Conservation (phyloP, 1,140 invertebrate genomes). For the Mycetomoellerius zeteki region DNA sequence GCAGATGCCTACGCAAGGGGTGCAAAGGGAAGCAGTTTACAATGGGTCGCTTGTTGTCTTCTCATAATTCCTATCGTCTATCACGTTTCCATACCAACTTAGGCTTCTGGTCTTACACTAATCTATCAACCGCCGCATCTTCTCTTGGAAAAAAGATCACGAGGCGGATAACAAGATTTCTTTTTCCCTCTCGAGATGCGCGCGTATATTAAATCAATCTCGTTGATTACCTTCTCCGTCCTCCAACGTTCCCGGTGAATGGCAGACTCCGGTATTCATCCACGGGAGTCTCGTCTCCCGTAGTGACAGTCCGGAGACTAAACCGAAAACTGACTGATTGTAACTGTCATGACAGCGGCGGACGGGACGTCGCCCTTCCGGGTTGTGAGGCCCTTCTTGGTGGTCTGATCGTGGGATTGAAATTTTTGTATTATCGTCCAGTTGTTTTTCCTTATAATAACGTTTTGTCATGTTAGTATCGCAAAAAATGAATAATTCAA, state of each 20-base stretch:
- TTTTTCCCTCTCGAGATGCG: conserved; percentile 7
- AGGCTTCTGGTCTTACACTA: conserved; percentile 46
- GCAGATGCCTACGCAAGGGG: conserved; percentile 24
- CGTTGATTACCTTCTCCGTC: conserved; percentile 64
- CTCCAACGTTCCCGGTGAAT: conserved; percentile 50
- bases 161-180: conserved; percentile 49
- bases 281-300: conserved; percentile 76
- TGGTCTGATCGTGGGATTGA: conserved; percentile 74
- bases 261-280: conserved; percentile 59
- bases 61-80: conserved; percentile 55
- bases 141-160: conserved; percentile 31
- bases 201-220: conserved; percentile 58
- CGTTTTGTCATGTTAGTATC: conserved; percentile 17
- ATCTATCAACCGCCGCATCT: conserved; percentile 43
- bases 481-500: neutral
- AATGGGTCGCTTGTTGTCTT: conserved; percentile 54
- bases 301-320: conserved; percentile 68
- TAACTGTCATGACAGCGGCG: conserved; percentile 77
- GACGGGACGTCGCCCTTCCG: conserved; percentile 77
- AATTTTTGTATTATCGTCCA: conserved; percentile 36
- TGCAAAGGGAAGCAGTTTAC: conserved; percentile 20
- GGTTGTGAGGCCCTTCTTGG: conserved; percentile 71
- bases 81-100: conserved; percentile 43
- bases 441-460: conserved; percentile 31
- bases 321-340: conserved; percentile 78